phyloP scores from a whole-genome alignment of 2,888 invertebrate genomes.

The Incurvaria masculella region DNA sequence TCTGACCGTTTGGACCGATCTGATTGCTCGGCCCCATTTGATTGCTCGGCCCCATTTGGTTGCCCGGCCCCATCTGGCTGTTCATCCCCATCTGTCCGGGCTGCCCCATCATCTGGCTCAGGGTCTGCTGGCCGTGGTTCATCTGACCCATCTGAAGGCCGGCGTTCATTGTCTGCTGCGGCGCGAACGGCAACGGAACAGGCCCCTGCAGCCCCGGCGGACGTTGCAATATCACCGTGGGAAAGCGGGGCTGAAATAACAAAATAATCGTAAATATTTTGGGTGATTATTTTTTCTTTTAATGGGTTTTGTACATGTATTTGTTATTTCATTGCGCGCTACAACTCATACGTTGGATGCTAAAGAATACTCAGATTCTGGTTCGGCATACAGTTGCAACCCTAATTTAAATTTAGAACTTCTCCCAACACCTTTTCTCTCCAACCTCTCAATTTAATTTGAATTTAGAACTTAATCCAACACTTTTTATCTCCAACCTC shows the following conservation, averaged over 20 bases:
- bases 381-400: too few species aligned
- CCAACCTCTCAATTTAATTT: too few species aligned
- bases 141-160: constrained; percentile 28
- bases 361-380: too few species aligned
- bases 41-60: constrained; percentile 15
- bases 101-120: constrained; percentile 30
- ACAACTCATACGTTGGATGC: too few species aligned
- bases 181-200: constrained; percentile 39
- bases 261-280: neutral
- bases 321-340: constrained; percentile 9
- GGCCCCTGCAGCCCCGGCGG: constrained; percentile 45
- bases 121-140: constrained; percentile 22
- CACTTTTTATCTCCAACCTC: too few species aligned
- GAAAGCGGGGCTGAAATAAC: constrained; percentile 40
- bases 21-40: constrained; percentile 19
- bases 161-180: constrained; percentile 26
- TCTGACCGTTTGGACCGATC: constrained; percentile 12
- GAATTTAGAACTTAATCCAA: too few species aligned
- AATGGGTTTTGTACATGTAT: constrained; percentile 11
- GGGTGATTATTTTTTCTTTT: too few species aligned
- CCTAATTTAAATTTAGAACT: too few species aligned
- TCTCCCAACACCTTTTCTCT: too few species aligned
- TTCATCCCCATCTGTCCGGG: constrained; percentile 18
- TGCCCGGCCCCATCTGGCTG: neutral
- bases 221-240: constrained; percentile 43